Percentiles rank a stretch among this genome's conserved stretches.
phyloP scores from a whole-genome alignment of 1,140 invertebrate genomes.

The Ectropis grisescens region DNA sequence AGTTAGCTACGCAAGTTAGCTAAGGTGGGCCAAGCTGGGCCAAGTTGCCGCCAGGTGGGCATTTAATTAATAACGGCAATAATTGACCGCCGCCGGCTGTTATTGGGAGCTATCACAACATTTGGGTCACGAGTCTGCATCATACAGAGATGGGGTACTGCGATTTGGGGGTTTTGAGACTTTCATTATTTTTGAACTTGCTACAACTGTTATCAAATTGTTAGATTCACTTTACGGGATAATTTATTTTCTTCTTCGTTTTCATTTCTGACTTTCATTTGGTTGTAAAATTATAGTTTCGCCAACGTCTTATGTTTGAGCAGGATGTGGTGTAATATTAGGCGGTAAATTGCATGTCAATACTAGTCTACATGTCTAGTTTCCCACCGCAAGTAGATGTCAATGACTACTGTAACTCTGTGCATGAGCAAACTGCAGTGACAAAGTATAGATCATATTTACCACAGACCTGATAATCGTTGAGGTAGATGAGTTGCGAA shows the following conservation, averaged over 20 bases:
- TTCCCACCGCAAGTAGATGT: no score
- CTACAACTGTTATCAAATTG: not conserved
- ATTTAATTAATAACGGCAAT: conserved; percentile 57
- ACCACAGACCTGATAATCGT: no score
- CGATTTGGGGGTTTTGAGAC: conserved; percentile 21
- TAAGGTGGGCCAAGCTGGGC: no score
- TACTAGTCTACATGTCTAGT: no score
- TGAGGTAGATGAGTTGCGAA: no score
- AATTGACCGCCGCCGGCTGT: conserved; percentile 55
- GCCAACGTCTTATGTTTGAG: not conserved
- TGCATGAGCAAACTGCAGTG: no score
- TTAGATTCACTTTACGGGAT: not conserved
- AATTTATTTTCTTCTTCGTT: not conserved
- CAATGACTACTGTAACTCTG: no score
- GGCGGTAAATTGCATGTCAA: not conserved
- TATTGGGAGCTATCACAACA: conserved; percentile 65
- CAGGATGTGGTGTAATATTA: not conserved
- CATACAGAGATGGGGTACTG: conserved; percentile 2
- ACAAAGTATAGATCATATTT: no score
- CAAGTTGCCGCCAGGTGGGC: conserved; percentile 18
- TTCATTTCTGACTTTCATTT: no score
- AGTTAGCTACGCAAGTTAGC: no score
- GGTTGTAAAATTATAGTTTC: no score
- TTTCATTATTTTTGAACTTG: not conserved
- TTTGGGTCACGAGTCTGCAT: conserved; percentile 54